Base-by-base conservation (phyloP, 2,888 invertebrate genomes). In the Sympetrum striolatum region DNA sequence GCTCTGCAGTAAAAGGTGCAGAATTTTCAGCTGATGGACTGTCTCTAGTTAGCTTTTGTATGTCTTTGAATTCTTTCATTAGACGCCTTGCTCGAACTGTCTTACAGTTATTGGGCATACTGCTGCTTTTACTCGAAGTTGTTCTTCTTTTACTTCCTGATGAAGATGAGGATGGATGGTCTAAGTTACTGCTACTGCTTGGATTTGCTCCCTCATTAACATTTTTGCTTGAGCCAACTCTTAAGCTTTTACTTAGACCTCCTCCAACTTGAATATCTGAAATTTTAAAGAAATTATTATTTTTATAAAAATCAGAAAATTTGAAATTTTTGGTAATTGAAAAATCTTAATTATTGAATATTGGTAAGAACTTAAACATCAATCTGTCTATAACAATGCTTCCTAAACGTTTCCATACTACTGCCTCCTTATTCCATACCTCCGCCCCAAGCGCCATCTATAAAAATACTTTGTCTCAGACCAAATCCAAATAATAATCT, bases 1-100 rank as follows among this genome's bases (percentile, higher is more conserved):
- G 94, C 93, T 98, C 98, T 92, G 97, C 98, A 92, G 96, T 97
- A 93, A 98, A 98, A 25, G 96, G 95, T 5, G 97, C 96, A 12
- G 90, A 60, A 37, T 58, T 22, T 10, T 86, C 86, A 64, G 37
- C 60, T 10, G 86, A n/a, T 60, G 86, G 86, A 2, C 86, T 37
- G 64, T 86, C 86, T 60, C 37, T 58, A 5, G 86, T 86, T 25
- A 80, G 80, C 86, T 90, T 90, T 39, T 90, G 90, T 53, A 90
- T 90, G 37, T 90, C 91, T 44, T 96, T 96, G 92, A 97, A 96
- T 93, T 98, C 98, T 93, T 98, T 97, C 98, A 98, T 98, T 91
- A 98, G 95, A 86, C 98, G 95, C 91, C 97, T 95, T 58, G 97
- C 96, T 92, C 98, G 96, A 90, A 96, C 96, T 82, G 95, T 95